Evolutionary conservation across 2,113 vertebrate genomes (phyloP).

Genomic region (Taurulus bubalis): DNA sequence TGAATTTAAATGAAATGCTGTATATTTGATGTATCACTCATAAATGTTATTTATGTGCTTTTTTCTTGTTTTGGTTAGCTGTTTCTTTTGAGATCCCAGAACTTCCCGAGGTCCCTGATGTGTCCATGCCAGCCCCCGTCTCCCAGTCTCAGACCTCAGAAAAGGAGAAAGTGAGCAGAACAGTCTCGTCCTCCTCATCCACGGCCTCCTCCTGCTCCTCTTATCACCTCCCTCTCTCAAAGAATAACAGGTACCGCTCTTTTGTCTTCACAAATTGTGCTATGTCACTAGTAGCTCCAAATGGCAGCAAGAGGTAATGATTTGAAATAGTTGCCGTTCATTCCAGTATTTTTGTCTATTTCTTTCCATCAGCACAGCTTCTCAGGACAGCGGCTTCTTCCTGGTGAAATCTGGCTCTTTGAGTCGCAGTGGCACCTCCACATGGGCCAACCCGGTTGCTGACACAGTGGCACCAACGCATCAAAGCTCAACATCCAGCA

Average conservation of each 20-base stretch:
- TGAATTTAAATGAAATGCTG: background rate
- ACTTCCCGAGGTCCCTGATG: conserved; percentile 37
- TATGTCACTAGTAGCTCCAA: background rate
- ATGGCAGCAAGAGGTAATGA: background rate
- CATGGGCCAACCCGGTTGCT: conserved; percentile 56
- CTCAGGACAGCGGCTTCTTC: conserved; percentile 57
- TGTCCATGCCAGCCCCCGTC: conserved; percentile 11
- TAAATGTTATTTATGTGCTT: background rate
- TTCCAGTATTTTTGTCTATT: background rate
- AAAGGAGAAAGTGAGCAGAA: conserved; percentile 52
- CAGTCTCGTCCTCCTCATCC: conserved; percentile 51
- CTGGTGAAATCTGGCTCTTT: conserved; percentile 61
- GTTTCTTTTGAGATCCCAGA: conserved; percentile 80
- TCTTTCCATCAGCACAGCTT: conserved; percentile 63
- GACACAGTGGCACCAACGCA: conserved; percentile 18
- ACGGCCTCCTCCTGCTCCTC: conserved; percentile 62
- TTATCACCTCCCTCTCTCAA: conserved; percentile 62
- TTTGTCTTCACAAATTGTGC: background rate
- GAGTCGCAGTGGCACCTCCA: conserved; percentile 61
- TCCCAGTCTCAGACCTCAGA: conserved; percentile 21
- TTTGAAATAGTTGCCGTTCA: background rate
- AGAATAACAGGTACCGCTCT: conserved; percentile 73
- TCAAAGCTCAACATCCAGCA: conserved; percentile 27
- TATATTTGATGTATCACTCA: background rate
- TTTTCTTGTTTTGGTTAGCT: conserved; percentile 61